These are phyloP conservation scores for Pelecanoides urinatrix DNA, from an alignment of 2,113 vertebrate species.

Conservation along the genomic window DNA sequence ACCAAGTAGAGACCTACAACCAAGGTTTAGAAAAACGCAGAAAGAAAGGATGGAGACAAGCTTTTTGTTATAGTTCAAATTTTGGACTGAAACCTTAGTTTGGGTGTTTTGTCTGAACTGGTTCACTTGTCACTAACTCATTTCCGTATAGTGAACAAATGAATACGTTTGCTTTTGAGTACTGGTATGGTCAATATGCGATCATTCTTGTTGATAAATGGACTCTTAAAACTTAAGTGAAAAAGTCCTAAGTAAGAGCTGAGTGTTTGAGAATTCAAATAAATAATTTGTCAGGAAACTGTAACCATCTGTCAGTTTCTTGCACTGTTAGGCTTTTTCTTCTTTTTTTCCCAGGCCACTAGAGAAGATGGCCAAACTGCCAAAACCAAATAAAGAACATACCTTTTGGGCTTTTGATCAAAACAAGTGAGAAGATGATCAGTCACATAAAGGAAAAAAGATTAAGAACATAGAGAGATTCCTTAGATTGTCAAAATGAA, in stretches of 20 bases:
- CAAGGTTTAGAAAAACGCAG: neutral
- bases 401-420: neutral
- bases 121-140: constrained; percentile 1
- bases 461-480: neutral
- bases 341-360: neutral
- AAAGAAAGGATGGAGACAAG: neutral
- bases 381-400: constrained; percentile 31
- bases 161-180: constrained; percentile 7
- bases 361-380: neutral
- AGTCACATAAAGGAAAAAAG: constrained; percentile 12
- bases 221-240: constrained; percentile 31
- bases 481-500: constrained; percentile 20
- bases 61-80: neutral
- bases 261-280: constrained; percentile 52
- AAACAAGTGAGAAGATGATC: neutral
- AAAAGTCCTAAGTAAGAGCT: neutral
- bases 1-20: neutral
- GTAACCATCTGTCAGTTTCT: constrained; percentile 42
- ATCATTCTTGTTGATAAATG: constrained; percentile 34
- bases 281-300: constrained; percentile 52
- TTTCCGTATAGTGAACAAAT: neutral
- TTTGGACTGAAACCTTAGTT: neutral
- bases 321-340: neutral
- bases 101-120: neutral
- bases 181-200: neutral